phyloP scores from a whole-genome alignment of 2,888 invertebrate genomes.

The Phengaris arion region DNA sequence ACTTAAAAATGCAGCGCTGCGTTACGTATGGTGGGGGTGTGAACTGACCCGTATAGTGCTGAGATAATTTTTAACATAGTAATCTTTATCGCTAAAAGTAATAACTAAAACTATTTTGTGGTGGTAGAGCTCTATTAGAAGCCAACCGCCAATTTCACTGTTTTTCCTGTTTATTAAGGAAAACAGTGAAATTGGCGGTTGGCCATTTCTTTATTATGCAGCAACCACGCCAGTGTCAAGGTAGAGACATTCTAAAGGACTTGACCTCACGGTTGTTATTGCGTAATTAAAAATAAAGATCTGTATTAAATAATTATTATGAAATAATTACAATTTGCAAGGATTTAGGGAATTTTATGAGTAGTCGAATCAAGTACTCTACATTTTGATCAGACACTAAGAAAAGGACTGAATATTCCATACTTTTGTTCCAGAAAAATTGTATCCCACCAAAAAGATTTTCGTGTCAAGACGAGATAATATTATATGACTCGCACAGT shows the following conservation, averaged over 20 bases:
- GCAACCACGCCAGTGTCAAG: background rate
- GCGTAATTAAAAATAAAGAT: background rate
- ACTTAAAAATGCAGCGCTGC: no score
- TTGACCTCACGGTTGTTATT: background rate
- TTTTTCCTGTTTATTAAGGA: no score
- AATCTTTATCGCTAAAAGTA: no score
- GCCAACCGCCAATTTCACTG: no score
- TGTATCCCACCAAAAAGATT: no score
- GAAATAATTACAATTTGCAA: background rate
- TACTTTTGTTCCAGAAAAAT: background rate
- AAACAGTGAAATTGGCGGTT: background rate
- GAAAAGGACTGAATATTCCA: background rate
- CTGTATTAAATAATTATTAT: background rate
- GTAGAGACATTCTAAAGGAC: constrained; percentile 6
- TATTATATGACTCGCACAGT: no score
- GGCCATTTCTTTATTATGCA: constrained; percentile 19
- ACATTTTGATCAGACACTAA: background rate
- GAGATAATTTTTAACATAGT: no score
- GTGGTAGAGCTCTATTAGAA: no score
- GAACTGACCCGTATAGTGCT: no score
- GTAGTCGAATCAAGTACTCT: background rate
- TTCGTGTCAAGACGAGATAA: no score
- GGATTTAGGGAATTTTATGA: background rate
- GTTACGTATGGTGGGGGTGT: no score
- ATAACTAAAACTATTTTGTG: no score